Evolutionary conservation across 2,113 vertebrate genomes (phyloP).

Genomic region (Oxygymnocypris stewartii): DNA sequence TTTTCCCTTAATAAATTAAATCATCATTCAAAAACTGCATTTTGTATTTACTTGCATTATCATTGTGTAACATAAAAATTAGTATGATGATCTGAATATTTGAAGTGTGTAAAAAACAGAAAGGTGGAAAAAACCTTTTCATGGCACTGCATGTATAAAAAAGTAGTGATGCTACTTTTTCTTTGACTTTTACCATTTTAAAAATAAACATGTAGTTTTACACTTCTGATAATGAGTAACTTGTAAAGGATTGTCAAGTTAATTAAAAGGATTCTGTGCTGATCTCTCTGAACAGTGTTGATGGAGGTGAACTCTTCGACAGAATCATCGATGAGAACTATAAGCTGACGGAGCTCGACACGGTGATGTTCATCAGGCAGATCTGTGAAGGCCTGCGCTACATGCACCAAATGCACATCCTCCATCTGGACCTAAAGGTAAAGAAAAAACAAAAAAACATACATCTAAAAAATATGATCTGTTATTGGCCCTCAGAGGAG

Average conservation of each 20-base stretch:
- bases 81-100: no score
- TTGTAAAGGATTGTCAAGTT: not conserved
- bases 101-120: no score
- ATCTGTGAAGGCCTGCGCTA: slow-evolving; percentile 93
- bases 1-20: no score
- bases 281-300: slow-evolving; percentile 64
- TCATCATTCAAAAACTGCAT: no score
- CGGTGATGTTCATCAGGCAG: slow-evolving; percentile 89
- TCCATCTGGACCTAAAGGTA: slow-evolving; percentile 98
- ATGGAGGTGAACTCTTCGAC: slow-evolving; percentile 80
- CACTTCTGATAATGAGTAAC: not conserved
- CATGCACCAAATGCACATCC: slow-evolving; percentile 98
- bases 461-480: not conserved
- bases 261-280: not conserved
- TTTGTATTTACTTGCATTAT: no score
- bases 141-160: no score
- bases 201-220: no score
- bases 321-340: slow-evolving; percentile 96
- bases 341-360: slow-evolving; percentile 92
- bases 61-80: no score
- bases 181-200: no score
- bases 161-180: no score
- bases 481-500: not conserved
- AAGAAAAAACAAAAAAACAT: not conserved
- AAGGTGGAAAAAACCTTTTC: no score